Percentiles rank a stretch among this genome's conserved stretches.
Conservation (phyloP, 2,888 invertebrate species). For the Blastobasis adustella region DNA sequence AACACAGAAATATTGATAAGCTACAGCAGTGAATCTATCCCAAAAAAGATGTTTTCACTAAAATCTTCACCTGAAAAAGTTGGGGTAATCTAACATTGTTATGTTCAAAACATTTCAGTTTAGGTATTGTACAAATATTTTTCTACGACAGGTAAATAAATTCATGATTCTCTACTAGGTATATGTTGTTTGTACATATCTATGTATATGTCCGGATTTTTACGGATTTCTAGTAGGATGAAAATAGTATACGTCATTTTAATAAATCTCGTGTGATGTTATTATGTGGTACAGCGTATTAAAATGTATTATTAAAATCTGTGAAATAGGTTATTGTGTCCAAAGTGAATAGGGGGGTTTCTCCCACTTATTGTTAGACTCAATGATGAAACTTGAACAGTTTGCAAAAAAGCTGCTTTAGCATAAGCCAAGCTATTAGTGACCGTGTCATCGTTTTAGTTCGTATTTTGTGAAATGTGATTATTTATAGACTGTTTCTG, state of each 20-base stretch:
- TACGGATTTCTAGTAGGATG: constrained; percentile 38
- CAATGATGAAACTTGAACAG: constrained; percentile 6
- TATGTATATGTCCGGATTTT: constrained; percentile 35
- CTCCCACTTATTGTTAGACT: constrained; percentile 15
- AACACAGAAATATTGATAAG: constrained; percentile 57
- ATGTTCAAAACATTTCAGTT: background rate
- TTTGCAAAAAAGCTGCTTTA: constrained; percentile 60
- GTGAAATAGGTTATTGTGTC: constrained; percentile 1
- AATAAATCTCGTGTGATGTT: constrained; percentile 16
- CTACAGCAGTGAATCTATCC: constrained; percentile 35
- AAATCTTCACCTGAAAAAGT: constrained; percentile 60
- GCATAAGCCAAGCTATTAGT: constrained; percentile 52
- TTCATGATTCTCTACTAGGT: background rate
- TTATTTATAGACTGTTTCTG: constrained; percentile 45
- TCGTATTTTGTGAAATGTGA: constrained; percentile 16
- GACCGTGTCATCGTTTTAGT: constrained; percentile 15
- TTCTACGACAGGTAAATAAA: background rate
- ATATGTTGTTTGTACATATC: background rate
- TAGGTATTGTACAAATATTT: background rate
- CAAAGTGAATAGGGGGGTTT: constrained; percentile 13
- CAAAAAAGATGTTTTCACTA: constrained; percentile 11
- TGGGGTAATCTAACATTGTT: too few relatives aligned
- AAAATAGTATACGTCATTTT: background rate
- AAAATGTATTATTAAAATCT: too few relatives aligned
- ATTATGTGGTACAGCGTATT: constrained; percentile 10